Evolutionary conservation across 2,888 invertebrate species (phyloP).

Genomic region (Hyppa rectilinea): DNA sequence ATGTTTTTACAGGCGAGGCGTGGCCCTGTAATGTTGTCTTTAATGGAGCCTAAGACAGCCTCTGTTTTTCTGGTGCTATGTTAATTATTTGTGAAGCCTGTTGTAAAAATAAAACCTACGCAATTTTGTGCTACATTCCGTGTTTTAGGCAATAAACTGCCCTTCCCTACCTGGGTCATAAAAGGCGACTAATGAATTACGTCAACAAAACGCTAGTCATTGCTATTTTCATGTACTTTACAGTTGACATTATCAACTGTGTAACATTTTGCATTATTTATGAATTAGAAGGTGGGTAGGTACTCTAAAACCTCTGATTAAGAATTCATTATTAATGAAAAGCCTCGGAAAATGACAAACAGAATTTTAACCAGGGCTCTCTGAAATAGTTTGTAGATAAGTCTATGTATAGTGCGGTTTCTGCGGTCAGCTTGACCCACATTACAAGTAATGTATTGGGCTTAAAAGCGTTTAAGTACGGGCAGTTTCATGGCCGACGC

Average conservation of each 20-base stretch:
- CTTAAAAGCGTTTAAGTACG: conserved; percentile 61
- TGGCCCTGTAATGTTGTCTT: conserved; percentile 46
- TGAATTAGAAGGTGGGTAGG: neutral
- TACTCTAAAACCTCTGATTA: conserved; percentile 20
- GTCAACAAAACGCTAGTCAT: conserved; percentile 8
- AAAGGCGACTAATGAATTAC: conserved; percentile 29
- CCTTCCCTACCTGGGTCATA: conserved; percentile 12
- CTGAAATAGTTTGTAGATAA: conserved; percentile 19
- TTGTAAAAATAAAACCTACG: conserved; percentile 33
- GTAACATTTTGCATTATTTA: conserved; percentile 20
- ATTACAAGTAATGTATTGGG: conserved; percentile 61
- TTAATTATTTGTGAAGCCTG: conserved; percentile 34
- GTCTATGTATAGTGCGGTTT: conserved; percentile 7
- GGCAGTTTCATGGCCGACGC: conserved; percentile 56
- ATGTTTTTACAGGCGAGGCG: conserved; percentile 46
- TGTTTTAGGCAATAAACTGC: conserved; percentile 17
- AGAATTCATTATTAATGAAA: conserved; percentile 43
- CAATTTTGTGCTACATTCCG: neutral
- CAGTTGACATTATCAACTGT: neutral
- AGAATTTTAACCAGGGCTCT: conserved; percentile 36
- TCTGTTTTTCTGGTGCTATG: conserved; percentile 32
- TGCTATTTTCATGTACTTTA: neutral
- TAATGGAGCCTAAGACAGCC: conserved; percentile 50
- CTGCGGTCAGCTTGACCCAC: conserved; percentile 59
- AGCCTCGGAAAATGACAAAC: conserved; percentile 40